Percentiles rank a stretch among this genome's conserved stretches.
Conservation (phyloP, 2,888 invertebrate species). For the Lamellibrachia satsuma region DNA sequence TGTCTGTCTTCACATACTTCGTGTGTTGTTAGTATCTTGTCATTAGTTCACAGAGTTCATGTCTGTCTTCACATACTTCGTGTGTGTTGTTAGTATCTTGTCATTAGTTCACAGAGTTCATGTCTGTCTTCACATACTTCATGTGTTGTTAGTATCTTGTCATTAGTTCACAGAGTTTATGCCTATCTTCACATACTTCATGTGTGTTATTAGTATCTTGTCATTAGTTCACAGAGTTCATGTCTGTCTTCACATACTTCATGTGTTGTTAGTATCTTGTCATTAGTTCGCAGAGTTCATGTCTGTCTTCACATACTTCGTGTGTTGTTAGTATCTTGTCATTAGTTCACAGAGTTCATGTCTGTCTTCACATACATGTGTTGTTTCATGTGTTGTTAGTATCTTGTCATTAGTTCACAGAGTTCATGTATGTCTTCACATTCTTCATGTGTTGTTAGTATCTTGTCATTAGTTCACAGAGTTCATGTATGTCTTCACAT, state of each 20-base stretch:
- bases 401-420: slow-evolving; percentile 35
- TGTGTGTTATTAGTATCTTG: slow-evolving; percentile 44
- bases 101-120: no score
- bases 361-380: slow-evolving; percentile 50
- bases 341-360: slow-evolving; percentile 42
- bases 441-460: slow-evolving; percentile 46
- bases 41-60: no score
- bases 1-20: slow-evolving; percentile 48
- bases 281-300: slow-evolving; percentile 37
- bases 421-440: slow-evolving; percentile 49
- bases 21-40: slow-evolving; percentile 43
- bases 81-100: slow-evolving; percentile 44
- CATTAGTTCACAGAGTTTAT: no score
- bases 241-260: background rate
- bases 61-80: slow-evolving; percentile 48
- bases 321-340: no score
- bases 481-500: slow-evolving; percentile 49
- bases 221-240: no score
- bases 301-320: no score
- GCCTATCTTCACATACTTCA: slow-evolving; percentile 49
- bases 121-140: no score
- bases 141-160: no score
- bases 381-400: slow-evolving; percentile 47
- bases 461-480: slow-evolving; percentile 37
- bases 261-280: no score